Base-by-base conservation (phyloP, 2,888 invertebrate genomes). In the Yponomeuta sedellus region DNA sequence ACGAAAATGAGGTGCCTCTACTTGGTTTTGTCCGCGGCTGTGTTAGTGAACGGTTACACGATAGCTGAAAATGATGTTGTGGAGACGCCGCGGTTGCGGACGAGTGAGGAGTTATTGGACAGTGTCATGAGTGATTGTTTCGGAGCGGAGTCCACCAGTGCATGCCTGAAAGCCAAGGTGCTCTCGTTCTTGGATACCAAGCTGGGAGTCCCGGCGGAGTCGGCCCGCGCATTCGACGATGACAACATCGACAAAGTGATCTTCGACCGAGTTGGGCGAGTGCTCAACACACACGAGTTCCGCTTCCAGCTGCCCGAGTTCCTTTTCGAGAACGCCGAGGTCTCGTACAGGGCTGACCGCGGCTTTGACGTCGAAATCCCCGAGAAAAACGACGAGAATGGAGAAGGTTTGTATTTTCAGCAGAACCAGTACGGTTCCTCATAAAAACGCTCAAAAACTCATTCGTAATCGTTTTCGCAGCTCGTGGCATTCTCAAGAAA, bases 401-500 rank as follows among this genome's bases (percentile, higher is more conserved):
- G 93, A 93, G 86, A 75, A 40, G 56, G 64, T n/a, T 39, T 6
- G 34, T 12, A 34, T 28, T 8, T 28, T 59, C 11, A 20, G 8
- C 58, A 59, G 22, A 20, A 59, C 22, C n/a, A 20, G n/a, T 11
- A 59, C 12, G 1, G 11, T 25, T 12, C 11, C 20, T 4, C 10
- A 59, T 59, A 4, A 59, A 59, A 59, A 22, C 10, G 25, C 59
- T 11, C 59, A 5, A 52, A 16, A 16, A 52, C 44, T 16, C 4
- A 52, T 16, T 16, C 16, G 16, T 5, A 12, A 52, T 20, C 73
- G 68, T 73, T 72, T 65, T 88, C 83, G 12, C 83, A 95, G 96
- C 95, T 75, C 94, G 96, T 70, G 96, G 95, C 75, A 91, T 95
- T 81, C 91, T 96, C 76, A 96, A 97, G 92, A 96, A 97, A 91